Percentiles rank a stretch among this genome's conserved stretches.
Conservation (phyloP, 2,797 vertebrate genomes). For the Synanceia verrucosa region DNA sequence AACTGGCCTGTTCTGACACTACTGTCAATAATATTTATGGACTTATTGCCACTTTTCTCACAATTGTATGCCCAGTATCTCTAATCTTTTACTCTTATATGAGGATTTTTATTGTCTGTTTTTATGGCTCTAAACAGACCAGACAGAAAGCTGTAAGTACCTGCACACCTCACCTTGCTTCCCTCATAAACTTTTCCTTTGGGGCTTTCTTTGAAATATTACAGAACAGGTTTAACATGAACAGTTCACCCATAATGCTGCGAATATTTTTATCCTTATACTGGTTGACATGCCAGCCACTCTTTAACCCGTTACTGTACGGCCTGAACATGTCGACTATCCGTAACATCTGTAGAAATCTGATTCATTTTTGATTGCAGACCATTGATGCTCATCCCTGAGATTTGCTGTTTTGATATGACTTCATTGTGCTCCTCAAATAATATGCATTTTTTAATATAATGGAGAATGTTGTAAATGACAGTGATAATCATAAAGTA, state of each 20-base stretch:
- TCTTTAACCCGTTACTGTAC: conserved; percentile 55
- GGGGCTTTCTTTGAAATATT: conserved; percentile 10
- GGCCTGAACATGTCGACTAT: conserved; percentile 54
- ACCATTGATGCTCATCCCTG: neutral
- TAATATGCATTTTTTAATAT: neutral
- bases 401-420: neutral
- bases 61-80: neutral
- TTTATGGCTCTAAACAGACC: neutral
- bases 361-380: neutral
- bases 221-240: conserved; percentile 35
- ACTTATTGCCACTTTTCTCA: neutral
- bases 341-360: neutral
- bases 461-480: neutral
- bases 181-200: conserved; percentile 10
- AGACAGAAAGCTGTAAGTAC: conserved; percentile 23
- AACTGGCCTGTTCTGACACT: conserved; percentile 13
- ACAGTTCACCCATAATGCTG: neutral
- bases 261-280: conserved; percentile 50
- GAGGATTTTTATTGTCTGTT: conserved; percentile 49
- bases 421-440: too few species aligned
- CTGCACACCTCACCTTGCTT: conserved; percentile 27
- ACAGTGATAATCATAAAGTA: too few species aligned
- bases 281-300: conserved; percentile 37
- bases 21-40: neutral
- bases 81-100: conserved; percentile 10